A percentile compares a stretch with the other conserved stretches of the same genome.
These are phyloP conservation scores for Brachypalpus laphriformis DNA, from an alignment of 2,888 invertebrate species.

Conservation along the genomic window DNA sequence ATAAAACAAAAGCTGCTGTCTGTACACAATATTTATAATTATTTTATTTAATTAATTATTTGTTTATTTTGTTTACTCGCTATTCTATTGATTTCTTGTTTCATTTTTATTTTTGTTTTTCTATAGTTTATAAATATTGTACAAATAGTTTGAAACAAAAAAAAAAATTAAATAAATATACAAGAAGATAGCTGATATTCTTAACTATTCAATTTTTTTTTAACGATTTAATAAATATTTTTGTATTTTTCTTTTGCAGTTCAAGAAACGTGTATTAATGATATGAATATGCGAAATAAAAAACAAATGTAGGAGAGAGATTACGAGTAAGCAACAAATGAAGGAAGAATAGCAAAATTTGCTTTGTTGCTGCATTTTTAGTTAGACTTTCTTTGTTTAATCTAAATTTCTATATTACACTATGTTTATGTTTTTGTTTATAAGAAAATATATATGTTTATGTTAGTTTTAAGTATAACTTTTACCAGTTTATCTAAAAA, in stretches of 20 bases:
- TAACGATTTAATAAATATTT: slow-evolving; percentile 62
- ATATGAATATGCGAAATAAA: slow-evolving; percentile 41
- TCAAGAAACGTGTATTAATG: slow-evolving; percentile 30
- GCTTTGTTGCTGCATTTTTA: slow-evolving; percentile 7
- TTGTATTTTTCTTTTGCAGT: slow-evolving; percentile 31
- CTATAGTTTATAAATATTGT: slow-evolving; percentile 60
- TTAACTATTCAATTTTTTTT: slow-evolving; percentile 55
- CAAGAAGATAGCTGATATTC: slow-evolving; percentile 61
- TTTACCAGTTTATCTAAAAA: slow-evolving; percentile 20
- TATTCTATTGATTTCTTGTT: slow-evolving; percentile 42
- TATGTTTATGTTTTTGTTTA: slow-evolving; percentile 32
- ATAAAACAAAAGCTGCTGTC: slow-evolving; percentile 57
- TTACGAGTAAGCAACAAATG: slow-evolving; percentile 48
- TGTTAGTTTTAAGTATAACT: slow-evolving; percentile 10
- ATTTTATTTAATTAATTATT: slow-evolving; percentile 15
- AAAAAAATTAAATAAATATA: slow-evolving; percentile 61
- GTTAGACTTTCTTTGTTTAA: slow-evolving; percentile 16
- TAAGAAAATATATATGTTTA: slow-evolving; percentile 50
- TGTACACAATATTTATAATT: slow-evolving; percentile 56
- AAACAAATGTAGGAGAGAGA: slow-evolving; percentile 38
- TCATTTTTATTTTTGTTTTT: slow-evolving; percentile 16
- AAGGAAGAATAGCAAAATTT: slow-evolving; percentile 13
- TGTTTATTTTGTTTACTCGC: slow-evolving; percentile 42
- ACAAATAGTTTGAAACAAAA: slow-evolving; percentile 67
- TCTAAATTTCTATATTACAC: slow-evolving; percentile 49